Conservation (phyloP, 2,113 vertebrate species). For the Castor canadensis region DNA sequence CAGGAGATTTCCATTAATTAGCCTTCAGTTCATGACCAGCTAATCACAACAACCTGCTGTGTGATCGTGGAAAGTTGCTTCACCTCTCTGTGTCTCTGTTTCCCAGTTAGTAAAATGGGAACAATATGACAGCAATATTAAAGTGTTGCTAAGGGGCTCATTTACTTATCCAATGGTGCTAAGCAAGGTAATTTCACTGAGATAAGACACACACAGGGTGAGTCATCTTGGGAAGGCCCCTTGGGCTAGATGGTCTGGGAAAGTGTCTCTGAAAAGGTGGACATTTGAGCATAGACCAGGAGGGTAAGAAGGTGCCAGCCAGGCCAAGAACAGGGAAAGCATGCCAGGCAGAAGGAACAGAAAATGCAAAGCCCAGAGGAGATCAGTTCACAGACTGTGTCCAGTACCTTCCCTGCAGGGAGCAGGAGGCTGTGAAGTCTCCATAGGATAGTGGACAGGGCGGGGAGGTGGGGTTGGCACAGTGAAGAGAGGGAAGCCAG, state of each 20-base stretch:
- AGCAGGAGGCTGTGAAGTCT: background rate
- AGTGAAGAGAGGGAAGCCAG: background rate
- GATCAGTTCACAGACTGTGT: fast-evolving
- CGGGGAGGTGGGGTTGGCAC: fast-evolving
- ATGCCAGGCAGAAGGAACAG: background rate
- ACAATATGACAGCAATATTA: background rate
- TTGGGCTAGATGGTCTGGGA: background rate
- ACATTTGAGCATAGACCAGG: background rate
- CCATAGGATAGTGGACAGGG: background rate
- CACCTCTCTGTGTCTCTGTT: background rate
- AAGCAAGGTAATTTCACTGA: background rate
- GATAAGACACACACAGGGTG: background rate
- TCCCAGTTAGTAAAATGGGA: background rate
- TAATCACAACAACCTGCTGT: background rate
- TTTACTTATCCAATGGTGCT: background rate
- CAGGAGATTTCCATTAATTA: background rate
- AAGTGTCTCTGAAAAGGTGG: background rate
- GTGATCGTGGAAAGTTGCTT: background rate
- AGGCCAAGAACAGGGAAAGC: background rate
- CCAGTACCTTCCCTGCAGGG: background rate
- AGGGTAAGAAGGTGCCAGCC: background rate
- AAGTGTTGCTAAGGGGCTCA: background rate
- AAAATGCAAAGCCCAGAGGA: background rate
- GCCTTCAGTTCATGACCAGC: background rate
- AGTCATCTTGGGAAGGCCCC: background rate